Percentiles rank a stretch among this genome's conserved stretches.
Evolutionary conservation across 2,113 vertebrate species (phyloP).

Genomic region (Stigmatopora argus): DNA sequence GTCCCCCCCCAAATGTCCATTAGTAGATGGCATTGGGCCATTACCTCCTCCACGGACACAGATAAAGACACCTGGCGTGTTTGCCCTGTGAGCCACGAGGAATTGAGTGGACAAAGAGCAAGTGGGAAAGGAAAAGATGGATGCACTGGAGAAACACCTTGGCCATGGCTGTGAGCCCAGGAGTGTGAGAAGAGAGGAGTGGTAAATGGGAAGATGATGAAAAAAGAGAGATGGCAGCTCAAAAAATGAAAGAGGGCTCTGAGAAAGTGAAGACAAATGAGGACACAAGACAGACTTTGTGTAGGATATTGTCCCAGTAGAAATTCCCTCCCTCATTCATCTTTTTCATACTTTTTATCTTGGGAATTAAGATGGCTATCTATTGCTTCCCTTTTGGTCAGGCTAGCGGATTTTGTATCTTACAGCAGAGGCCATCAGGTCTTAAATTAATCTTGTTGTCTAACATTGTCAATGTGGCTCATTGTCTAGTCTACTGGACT

Average conservation of each 20-base stretch:
- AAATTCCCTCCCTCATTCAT: slow-evolving; percentile 31
- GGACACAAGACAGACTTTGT: background rate
- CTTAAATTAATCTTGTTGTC: slow-evolving; percentile 45
- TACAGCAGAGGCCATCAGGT: slow-evolving; percentile 25
- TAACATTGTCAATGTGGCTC: slow-evolving; percentile 33
- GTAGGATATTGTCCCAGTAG: slow-evolving; percentile 7
- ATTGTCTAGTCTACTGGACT: slow-evolving; percentile 27
- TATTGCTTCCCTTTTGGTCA: slow-evolving; percentile 40
- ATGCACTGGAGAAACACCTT: slow-evolving; percentile 28
- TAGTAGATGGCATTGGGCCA: slow-evolving; percentile 64
- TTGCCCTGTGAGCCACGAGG: slow-evolving; percentile 39
- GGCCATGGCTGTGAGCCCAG: slow-evolving; percentile 18
- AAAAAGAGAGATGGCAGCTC: slow-evolving; percentile 3
- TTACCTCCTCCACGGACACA: slow-evolving; percentile 59
- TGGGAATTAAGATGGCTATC: slow-evolving; percentile 43
- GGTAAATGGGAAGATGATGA: slow-evolving; percentile 3
- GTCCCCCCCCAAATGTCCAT: slow-evolving; percentile 62
- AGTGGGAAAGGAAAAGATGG: slow-evolving; percentile 13
- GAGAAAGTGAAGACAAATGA: slow-evolving; percentile 10
- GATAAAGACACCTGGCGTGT: slow-evolving; percentile 60
- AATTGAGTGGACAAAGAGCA: slow-evolving; percentile 43
- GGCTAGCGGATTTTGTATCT: slow-evolving; percentile 13
- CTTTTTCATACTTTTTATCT: slow-evolving; percentile 32
- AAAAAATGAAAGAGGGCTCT: background rate
- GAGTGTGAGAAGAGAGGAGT: slow-evolving; percentile 9